Evolutionary conservation across 2,113 vertebrate species (phyloP).

Genomic region (Crypturellus undulatus): DNA sequence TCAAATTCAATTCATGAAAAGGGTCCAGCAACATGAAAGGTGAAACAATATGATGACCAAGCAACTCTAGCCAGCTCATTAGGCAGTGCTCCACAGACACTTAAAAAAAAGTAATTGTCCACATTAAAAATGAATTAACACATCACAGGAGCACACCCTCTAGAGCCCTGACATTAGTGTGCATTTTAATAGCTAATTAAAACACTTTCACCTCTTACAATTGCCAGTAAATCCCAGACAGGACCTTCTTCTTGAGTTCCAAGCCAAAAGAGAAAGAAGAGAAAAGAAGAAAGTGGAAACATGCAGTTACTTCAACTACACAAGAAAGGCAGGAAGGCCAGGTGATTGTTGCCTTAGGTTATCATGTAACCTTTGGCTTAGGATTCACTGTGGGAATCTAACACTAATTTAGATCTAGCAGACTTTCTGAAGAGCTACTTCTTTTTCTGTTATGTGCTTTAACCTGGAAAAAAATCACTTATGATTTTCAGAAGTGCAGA

Average conservation of each 20-base stretch:
- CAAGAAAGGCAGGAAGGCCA: background rate
- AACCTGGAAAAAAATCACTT: background rate
- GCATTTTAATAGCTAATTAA: constrained; percentile 61
- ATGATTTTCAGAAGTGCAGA: background rate
- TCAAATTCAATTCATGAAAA: background rate
- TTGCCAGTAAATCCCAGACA: constrained; percentile 16
- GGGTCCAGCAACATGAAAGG: background rate
- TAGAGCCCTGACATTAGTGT: constrained; percentile 1
- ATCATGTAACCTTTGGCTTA: background rate
- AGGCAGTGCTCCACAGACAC: background rate
- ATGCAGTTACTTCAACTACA: background rate
- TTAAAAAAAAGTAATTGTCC: background rate
- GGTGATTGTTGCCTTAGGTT: background rate
- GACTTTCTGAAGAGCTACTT: background rate
- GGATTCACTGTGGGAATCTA: background rate
- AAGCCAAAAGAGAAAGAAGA: background rate
- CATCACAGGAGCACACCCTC: background rate
- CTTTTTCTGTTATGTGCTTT: background rate
- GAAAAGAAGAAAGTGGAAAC: background rate
- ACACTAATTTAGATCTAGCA: background rate
- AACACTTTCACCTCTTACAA: constrained; percentile 15
- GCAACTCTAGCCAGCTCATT: background rate
- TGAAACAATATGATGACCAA: background rate
- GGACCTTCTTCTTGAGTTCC: background rate
- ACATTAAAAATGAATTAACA: constrained; percentile 43